Conservation (phyloP, 2,888 invertebrate species). For the Mesorhabditis sp. region DNA sequence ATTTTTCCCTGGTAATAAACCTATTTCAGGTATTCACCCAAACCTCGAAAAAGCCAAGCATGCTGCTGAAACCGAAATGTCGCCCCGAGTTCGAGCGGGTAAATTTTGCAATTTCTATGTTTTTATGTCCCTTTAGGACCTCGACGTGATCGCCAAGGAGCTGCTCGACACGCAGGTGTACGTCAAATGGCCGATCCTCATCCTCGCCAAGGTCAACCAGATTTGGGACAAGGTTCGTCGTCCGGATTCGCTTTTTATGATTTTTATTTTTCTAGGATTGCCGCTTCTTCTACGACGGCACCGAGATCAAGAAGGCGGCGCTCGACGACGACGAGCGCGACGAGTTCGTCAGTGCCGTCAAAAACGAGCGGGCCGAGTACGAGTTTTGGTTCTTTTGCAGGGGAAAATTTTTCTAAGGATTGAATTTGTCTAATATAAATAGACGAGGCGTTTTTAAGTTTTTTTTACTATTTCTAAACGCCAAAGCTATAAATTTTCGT, state of each 20-base stretch:
- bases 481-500: no score
- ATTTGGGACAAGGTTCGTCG: constrained; percentile 8
- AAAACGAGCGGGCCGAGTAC: constrained; percentile 9
- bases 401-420: not conserved
- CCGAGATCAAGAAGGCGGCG: not conserved
- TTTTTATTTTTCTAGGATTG: no score
- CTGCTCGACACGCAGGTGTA: constrained; percentile 74
- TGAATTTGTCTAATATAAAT: not conserved
- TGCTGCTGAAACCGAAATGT: constrained; percentile 72
- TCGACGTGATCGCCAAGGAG: constrained; percentile 66
- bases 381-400: not conserved
- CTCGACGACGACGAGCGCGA: constrained; percentile 9
- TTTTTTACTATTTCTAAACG: no score
- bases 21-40: constrained; percentile 74
- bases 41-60: constrained; percentile 75
- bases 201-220: constrained; percentile 69
- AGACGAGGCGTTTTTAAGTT: no score
- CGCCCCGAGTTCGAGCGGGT: constrained; percentile 20
- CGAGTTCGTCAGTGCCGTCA: constrained; percentile 6
- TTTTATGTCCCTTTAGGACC: constrained; percentile 16
- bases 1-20: constrained; percentile 67
- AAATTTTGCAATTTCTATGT: not conserved
- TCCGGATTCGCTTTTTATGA: not conserved
- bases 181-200: constrained; percentile 87
- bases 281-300: not conserved